A percentile compares a stretch with the other conserved stretches of the same genome.
phyloP scores from a whole-genome alignment of 1,140 invertebrate species.

The Lepidurus couesii region DNA sequence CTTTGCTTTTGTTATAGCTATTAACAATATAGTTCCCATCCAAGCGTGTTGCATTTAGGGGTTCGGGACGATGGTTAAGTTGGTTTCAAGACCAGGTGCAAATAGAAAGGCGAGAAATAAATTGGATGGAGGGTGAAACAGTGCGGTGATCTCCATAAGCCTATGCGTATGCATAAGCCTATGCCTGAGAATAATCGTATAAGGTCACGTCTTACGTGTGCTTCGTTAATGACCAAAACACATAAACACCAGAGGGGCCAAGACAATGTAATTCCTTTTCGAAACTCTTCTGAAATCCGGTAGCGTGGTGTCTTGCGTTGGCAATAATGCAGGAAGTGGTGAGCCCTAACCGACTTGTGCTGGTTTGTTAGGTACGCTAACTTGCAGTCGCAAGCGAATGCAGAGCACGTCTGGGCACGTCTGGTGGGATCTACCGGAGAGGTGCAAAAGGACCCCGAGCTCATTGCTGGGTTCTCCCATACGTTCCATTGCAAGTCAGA shows the following conservation, averaged over 20 bases:
- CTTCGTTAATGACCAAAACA: background rate
- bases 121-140: background rate
- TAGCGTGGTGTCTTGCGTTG: background rate
- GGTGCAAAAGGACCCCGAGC: background rate
- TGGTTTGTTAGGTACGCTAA: constrained; percentile 14
- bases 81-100: background rate
- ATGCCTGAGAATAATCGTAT: background rate
- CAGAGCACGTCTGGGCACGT: background rate
- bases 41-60: background rate
- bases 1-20: background rate
- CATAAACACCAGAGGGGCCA: background rate
- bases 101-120: background rate
- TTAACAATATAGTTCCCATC: background rate
- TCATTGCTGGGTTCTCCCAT: background rate
- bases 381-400: background rate
- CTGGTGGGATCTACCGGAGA: too few relatives aligned
- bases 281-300: background rate
- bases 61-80: background rate
- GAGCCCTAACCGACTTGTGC: background rate
- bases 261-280: background rate
- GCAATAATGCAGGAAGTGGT: background rate
- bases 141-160: background rate
- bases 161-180: background rate
- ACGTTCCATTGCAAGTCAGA: background rate
- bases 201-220: constrained; percentile 12